Conservation (phyloP, 1,140 invertebrate species). For the Asobara japonica region DNA sequence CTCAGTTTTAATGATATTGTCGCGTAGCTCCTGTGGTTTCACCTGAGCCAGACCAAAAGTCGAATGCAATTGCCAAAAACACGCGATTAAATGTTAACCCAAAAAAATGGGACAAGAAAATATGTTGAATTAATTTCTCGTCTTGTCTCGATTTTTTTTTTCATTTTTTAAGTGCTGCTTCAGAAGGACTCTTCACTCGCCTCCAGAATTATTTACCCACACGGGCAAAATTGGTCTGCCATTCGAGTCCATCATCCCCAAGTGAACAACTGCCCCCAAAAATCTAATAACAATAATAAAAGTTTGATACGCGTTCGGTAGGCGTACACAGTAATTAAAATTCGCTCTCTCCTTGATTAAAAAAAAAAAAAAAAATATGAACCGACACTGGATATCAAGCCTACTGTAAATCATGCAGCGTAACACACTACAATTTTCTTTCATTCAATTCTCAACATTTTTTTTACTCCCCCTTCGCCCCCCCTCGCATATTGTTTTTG, state of each 20-base stretch:
- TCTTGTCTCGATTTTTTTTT: no score
- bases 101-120: no score
- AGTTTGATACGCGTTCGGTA: background rate
- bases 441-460: conserved; percentile 10
- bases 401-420: conserved; percentile 31
- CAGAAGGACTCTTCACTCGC: no score
- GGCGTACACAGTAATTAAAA: background rate
- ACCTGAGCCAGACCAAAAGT: background rate
- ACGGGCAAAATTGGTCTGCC: no score
- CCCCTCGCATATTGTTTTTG: conserved; percentile 35
- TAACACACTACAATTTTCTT: conserved; percentile 39
- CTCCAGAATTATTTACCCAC: background rate
- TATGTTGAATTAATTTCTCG: no score
- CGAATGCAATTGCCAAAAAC: background rate
- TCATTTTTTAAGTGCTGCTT: no score
- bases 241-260: no score
- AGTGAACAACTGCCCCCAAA: no score
- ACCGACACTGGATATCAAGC: conserved; percentile 15
- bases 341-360: background rate
- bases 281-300: no score
- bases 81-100: no score
- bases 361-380: background rate
- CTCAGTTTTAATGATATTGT: conserved; percentile 43
- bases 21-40: conserved; percentile 27
- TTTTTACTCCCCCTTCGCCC: background rate